These are phyloP conservation scores for Phylloscopus collybita DNA, from an alignment of 2,797 vertebrate species.

Conservation along the genomic window DNA sequence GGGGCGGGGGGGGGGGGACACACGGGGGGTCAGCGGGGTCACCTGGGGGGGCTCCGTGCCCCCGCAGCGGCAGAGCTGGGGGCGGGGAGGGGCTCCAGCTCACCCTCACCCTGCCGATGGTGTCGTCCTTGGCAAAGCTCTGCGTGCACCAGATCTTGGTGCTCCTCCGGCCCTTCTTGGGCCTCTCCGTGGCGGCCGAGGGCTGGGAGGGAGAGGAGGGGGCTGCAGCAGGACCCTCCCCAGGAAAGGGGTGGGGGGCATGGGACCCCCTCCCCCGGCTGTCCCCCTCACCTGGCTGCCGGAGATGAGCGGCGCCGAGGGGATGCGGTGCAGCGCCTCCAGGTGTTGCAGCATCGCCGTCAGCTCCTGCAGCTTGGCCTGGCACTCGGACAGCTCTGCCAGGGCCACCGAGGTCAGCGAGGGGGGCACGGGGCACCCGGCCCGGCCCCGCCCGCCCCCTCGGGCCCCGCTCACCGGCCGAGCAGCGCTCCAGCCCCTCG, in stretches of 20 bases:
- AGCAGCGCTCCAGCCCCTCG: constrained; percentile 84
- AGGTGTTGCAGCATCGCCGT: constrained; percentile 85
- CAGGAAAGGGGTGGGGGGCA: fast-evolving
- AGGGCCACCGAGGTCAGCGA: neutral
- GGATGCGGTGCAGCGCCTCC: constrained; percentile 85
- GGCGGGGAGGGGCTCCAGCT: fast-evolving
- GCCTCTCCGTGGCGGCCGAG: constrained; percentile 66
- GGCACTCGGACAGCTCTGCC: constrained; percentile 85
- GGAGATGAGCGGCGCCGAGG: constrained; percentile 84
- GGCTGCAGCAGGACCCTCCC: neutral
- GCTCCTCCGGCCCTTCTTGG: constrained; percentile 76
- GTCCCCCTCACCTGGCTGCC: constrained; percentile 82
- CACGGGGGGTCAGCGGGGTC: fast-evolving
- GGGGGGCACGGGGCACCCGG: fast-evolving
- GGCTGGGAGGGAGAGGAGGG: constrained; percentile 27
- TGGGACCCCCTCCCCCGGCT: neutral
- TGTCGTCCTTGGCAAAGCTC: constrained; percentile 80
- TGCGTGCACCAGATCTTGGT: constrained; percentile 82
- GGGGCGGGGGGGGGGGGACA: too few relatives aligned
- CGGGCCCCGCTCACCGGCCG: constrained; percentile 78
- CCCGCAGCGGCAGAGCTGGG: fast-evolving
- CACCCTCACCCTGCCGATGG: constrained; percentile 73
- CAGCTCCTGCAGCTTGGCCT: constrained; percentile 85
- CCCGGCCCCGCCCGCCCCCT: fast-evolving
- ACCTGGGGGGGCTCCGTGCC: neutral